A percentile compares a stretch with the other conserved stretches of the same genome.
Evolutionary conservation across 2,797 vertebrate genomes (phyloP).

Genomic region (Eleutherodactylus coqui): DNA sequence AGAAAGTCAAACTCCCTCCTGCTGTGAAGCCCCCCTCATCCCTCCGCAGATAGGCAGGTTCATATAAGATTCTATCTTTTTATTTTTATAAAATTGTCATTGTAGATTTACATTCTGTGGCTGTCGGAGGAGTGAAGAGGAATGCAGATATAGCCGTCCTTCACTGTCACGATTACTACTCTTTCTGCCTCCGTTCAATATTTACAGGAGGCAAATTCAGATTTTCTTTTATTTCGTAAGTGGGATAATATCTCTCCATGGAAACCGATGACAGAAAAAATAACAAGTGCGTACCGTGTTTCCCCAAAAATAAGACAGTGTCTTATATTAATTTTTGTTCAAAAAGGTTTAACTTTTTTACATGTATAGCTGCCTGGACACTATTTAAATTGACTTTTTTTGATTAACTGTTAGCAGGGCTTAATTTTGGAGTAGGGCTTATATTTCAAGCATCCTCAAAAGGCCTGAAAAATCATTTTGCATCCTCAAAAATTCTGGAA

Average conservation of each 20-base stretch:
- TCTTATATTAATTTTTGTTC: no score
- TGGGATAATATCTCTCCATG: constrained; percentile 16
- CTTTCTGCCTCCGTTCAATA: constrained; percentile 26
- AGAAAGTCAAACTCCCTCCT: constrained; percentile 85
- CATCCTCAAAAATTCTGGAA: no score
- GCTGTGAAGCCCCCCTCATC: constrained; percentile 75
- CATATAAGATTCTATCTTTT: constrained; percentile 81
- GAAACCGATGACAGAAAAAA: background rate
- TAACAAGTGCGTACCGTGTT: background rate
- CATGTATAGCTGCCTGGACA: no score
- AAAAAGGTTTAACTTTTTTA: no score
- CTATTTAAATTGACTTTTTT: no score
- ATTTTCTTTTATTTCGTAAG: constrained; percentile 12
- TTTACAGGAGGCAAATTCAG: constrained; percentile 22
- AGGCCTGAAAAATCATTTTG: no score
- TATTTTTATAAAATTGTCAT: constrained; percentile 83
- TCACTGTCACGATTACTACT: constrained; percentile 26
- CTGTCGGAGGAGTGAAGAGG: constrained; percentile 76
- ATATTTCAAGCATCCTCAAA: no score
- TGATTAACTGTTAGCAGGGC: no score
- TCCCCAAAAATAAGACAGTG: no score
- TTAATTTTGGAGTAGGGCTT: no score
- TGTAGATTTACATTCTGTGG: constrained; percentile 79
- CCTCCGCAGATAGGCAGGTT: constrained; percentile 74
- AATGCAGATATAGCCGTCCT: constrained; percentile 75